Evolutionary conservation across 2,888 invertebrate genomes (phyloP).

Genomic region (Melanotus villosus): DNA sequence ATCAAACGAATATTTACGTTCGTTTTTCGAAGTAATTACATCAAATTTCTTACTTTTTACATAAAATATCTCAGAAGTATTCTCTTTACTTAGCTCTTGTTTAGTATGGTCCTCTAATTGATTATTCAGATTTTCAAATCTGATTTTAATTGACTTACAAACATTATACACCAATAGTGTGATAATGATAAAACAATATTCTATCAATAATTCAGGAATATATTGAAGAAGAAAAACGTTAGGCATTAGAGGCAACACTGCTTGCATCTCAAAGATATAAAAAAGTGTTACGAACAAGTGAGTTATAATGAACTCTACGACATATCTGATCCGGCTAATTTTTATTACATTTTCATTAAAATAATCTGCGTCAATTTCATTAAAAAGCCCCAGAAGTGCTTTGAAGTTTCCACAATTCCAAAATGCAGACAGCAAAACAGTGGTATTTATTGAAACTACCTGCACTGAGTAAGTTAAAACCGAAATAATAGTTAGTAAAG

Average conservation of each 20-base stretch:
- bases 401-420: neutral
- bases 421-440: neutral
- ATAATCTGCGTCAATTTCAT: neutral
- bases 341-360: neutral
- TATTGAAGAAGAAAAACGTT: no score
- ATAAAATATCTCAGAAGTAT: no score
- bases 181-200: neutral
- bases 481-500: neutral
- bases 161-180: neutral
- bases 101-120: neutral
- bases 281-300: no score
- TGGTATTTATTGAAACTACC: neutral
- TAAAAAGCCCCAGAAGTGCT: neutral
- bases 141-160: neutral
- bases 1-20: no score
- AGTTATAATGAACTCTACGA: neutral
- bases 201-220: neutral
- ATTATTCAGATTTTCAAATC: neutral
- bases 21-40: no score
- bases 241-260: no score
- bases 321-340: neutral
- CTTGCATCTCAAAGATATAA: no score
- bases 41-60: no score
- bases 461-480: no score
- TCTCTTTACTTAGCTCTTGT: neutral